Conservation (phyloP, 2,888 invertebrate species). For the Heteropelma amictum region DNA sequence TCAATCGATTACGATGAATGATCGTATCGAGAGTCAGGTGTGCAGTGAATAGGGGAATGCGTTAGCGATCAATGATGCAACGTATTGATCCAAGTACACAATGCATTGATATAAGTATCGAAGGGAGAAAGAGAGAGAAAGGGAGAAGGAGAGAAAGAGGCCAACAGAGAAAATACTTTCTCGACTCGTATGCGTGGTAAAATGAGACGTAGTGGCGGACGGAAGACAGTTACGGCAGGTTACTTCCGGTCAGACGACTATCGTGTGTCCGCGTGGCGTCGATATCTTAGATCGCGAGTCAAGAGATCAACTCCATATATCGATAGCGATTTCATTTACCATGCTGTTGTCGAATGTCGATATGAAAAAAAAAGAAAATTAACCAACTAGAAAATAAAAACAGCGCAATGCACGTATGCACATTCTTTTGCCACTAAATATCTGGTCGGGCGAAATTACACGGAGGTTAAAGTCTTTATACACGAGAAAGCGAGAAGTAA, state of each 20-base stretch:
- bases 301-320: constrained; percentile 60
- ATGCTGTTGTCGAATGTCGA: no score
- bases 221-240: constrained; percentile 72
- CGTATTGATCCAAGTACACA: no score
- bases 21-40: constrained; percentile 36
- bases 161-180: not conserved
- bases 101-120: constrained; percentile 17
- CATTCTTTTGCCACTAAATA: no score
- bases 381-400: no score
- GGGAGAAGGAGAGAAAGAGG: not conserved
- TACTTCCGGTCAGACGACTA: constrained; percentile 71
- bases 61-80: constrained; percentile 31
- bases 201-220: constrained; percentile 62
- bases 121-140: not conserved
- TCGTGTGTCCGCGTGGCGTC: constrained; percentile 62
- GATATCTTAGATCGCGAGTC: constrained; percentile 54
- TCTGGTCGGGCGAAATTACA: no score
- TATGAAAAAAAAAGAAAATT: no score
- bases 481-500: no score
- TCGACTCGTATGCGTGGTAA: constrained; percentile 51
- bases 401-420: no score
- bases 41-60: not conserved
- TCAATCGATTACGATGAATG: constrained; percentile 24
- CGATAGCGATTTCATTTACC: constrained; percentile 20
- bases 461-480: no score